Conservation (phyloP, 1,140 invertebrate genomes). For the Laupala kohalensis region DNA sequence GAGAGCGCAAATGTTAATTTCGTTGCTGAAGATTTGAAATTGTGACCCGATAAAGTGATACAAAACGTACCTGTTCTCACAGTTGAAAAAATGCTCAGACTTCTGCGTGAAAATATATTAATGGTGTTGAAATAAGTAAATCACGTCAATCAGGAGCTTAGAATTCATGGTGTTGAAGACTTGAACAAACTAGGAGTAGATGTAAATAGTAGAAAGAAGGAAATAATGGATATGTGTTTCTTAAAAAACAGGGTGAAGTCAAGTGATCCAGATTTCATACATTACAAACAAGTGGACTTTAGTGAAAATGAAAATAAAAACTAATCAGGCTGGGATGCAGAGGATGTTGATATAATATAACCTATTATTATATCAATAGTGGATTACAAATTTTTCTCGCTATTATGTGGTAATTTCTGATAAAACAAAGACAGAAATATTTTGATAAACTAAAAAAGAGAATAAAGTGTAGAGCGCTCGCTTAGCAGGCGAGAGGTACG, state of each 20-base stretch:
- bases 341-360: constrained; percentile 11
- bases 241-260: constrained; percentile 29
- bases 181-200: constrained; percentile 33
- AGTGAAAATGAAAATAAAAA: constrained; percentile 9
- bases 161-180: constrained; percentile 32
- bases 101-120: constrained; percentile 28
- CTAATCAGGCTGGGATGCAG: constrained; percentile 20
- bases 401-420: too few relatives aligned
- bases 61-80: constrained; percentile 19
- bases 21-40: constrained; percentile 22
- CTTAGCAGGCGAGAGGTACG: too few relatives aligned
- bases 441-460: too few relatives aligned
- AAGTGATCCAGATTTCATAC: constrained; percentile 31
- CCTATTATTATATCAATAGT: background rate
- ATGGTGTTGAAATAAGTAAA: constrained; percentile 22
- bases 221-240: constrained; percentile 32
- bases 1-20: constrained; percentile 22
- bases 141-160: constrained; percentile 20
- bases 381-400: too few relatives aligned
- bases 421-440: too few relatives aligned
- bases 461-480: too few relatives aligned
- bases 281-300: constrained; percentile 25
- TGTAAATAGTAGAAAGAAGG: constrained; percentile 29
- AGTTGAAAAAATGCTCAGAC: constrained; percentile 20
- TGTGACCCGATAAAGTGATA: constrained; percentile 23